These are phyloP conservation scores for Caenorhabditis briggsae DNA, from an alignment of 1,140 invertebrate species.

Conservation along the genomic window DNA sequence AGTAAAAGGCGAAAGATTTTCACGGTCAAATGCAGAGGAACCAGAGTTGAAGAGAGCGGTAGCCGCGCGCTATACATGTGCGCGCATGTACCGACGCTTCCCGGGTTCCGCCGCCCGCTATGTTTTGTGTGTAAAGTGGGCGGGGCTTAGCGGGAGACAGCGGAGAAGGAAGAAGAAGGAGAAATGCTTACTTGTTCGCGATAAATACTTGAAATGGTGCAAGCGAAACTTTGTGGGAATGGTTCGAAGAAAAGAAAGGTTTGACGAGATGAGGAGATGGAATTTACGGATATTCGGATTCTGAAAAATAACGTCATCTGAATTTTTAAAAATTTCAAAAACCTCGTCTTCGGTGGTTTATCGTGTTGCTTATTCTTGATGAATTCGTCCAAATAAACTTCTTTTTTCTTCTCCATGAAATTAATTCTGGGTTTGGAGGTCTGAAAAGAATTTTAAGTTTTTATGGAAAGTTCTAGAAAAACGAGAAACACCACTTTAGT, in stretches of 20 bases:
- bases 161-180: neutral
- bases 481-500: neutral
- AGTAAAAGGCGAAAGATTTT: slow-evolving; percentile 67
- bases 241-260: slow-evolving; percentile 42
- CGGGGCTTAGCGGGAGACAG: neutral
- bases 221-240: slow-evolving; percentile 21
- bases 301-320: neutral
- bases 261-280: slow-evolving; percentile 21
- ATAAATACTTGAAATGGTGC: slow-evolving; percentile 25
- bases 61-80: neutral
- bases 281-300: slow-evolving; percentile 15
- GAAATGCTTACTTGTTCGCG: slow-evolving; percentile 23
- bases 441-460: neutral
- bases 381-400: slow-evolving; percentile 46
- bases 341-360: slow-evolving; percentile 30
- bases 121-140: neutral
- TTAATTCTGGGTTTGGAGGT: neutral
- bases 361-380: slow-evolving; percentile 47
- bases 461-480: neutral
- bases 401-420: slow-evolving; percentile 46
- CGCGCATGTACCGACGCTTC: neutral
- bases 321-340: no score
- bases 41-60: neutral
- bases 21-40: slow-evolving; percentile 55
- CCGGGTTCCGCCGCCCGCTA: slow-evolving; percentile 28